Evolutionary conservation across 2,797 vertebrate genomes (phyloP).

Genomic region (Pangasius sanitwongsei): DNA sequence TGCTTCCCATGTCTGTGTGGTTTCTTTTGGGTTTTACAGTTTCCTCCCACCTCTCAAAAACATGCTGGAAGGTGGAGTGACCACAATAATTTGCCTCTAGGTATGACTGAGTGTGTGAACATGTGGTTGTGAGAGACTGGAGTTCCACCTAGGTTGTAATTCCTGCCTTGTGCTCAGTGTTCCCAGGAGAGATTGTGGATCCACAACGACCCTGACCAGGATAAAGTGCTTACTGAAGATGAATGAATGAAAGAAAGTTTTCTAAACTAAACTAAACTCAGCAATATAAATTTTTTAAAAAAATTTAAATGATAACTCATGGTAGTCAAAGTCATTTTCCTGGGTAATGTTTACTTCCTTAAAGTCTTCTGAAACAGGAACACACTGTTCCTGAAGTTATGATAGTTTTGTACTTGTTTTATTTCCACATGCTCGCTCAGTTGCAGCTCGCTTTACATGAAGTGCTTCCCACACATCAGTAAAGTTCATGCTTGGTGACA

Average conservation of each 20-base stretch:
- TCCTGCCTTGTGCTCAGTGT: not conserved
- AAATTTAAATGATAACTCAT: not conserved
- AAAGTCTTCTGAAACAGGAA: not conserved
- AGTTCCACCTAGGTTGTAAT: not conserved
- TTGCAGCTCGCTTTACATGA: constrained; percentile 13
- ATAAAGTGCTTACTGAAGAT: not conserved
- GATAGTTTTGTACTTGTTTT: not conserved
- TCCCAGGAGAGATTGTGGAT: too few species aligned
- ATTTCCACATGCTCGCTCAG: not conserved
- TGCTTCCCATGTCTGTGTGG: not conserved
- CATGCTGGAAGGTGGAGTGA: not conserved
- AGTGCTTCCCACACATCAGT: constrained; percentile 38
- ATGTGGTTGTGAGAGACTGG: not conserved
- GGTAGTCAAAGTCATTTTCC: not conserved
- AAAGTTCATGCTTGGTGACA: constrained; percentile 51
- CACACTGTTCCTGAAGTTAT: constrained; percentile 9
- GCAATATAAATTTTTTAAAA: not conserved
- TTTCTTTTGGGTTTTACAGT: not conserved
- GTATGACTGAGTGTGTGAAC: not conserved
- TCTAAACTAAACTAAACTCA: not conserved
- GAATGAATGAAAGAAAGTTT: not conserved
- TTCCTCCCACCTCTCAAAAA: not conserved
- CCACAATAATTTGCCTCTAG: not conserved
- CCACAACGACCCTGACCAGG: not conserved
- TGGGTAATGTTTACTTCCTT: not conserved